Evolutionary conservation across 2,113 vertebrate species (phyloP), one percentile per base, ranked within the genome.

Genomic region (Pardalotus punctatus): DNA sequence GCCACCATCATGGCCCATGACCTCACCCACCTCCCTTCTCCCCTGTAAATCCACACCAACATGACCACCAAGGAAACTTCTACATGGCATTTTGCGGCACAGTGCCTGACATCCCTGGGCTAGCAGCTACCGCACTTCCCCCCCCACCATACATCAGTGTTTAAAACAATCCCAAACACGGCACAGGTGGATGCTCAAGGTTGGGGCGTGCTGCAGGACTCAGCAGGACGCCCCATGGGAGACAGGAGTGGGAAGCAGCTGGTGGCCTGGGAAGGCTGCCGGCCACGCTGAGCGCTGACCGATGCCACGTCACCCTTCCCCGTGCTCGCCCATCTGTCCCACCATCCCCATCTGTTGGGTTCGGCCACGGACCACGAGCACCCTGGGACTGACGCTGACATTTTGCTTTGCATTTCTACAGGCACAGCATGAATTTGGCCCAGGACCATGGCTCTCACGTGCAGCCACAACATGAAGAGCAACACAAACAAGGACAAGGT

Each of bases 71-170:
- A 50, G 23, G 22, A 65, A 53, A 28, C 0, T 0, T 4, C 29
- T 2, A 20, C 0, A 0, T 14, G 28, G 45, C 36, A n/a, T 51
- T 11, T 2, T 0, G 1, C 2, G 38, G 51, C 60, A 17, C 57
- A 17, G 21, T 0, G 23, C 51, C 57, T 2, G 10, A 62, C 25
- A 35, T 2, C 47, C 81, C 58, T 10, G 29, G 22, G n/a, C 14
- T 5, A 9, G 56, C 43, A 3, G 7, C 35, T 16, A 8, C 25
- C 1, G 14, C 80, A 38, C 48, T 38, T 36, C 35, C 72, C 9
- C 70, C 3, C 70, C 3, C 31, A 25, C n/a, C 51, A 14, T 23
- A 11, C 35, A 60, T 3, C 38, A 38, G 11, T 3, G 3, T 33
- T 77, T 48, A 2, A 7, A 54, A 16, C 66, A 28, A 24, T 4